These are phyloP conservation scores for Paramormyrops hopkinsi DNA, from an alignment of 2,797 vertebrate genomes.

Conservation along the genomic window DNA sequence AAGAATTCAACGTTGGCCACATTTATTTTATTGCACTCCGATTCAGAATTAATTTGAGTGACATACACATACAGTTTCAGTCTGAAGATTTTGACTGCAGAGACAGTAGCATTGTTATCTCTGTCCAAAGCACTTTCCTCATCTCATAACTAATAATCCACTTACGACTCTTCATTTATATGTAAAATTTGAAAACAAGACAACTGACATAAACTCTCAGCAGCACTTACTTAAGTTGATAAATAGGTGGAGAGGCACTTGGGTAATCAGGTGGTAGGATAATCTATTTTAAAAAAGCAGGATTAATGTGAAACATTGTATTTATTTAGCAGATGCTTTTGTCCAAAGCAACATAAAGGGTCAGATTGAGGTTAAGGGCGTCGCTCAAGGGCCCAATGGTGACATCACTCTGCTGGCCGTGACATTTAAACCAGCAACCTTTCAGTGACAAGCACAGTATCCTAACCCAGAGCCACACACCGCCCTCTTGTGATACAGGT, in stretches of 20 bases:
- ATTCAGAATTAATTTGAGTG: background rate
- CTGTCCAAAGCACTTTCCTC: background rate
- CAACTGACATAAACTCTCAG: background rate
- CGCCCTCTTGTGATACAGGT: background rate
- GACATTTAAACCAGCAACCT: background rate
- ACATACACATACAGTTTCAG: background rate
- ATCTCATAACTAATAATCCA: background rate
- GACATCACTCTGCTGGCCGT: background rate
- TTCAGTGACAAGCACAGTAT: background rate
- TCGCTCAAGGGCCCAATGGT: background rate
- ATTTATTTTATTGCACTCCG: background rate
- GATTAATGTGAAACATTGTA: background rate
- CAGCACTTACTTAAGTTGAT: slow-evolving; percentile 87
- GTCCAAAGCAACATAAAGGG: background rate
- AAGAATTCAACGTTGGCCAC: background rate
- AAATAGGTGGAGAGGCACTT: slow-evolving; percentile 80
- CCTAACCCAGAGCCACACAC: background rate
- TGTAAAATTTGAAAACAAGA: background rate
- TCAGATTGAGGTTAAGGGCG: background rate
- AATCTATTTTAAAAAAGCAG: slow-evolving; percentile 55
- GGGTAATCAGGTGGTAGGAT: slow-evolving; percentile 87
- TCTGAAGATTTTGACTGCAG: background rate
- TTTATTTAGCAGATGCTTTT: background rate
- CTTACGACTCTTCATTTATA: background rate
- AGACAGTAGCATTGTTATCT: background rate